These are phyloP conservation scores for Eurois occulta DNA, from an alignment of 2,888 invertebrate species.

Conservation along the genomic window DNA sequence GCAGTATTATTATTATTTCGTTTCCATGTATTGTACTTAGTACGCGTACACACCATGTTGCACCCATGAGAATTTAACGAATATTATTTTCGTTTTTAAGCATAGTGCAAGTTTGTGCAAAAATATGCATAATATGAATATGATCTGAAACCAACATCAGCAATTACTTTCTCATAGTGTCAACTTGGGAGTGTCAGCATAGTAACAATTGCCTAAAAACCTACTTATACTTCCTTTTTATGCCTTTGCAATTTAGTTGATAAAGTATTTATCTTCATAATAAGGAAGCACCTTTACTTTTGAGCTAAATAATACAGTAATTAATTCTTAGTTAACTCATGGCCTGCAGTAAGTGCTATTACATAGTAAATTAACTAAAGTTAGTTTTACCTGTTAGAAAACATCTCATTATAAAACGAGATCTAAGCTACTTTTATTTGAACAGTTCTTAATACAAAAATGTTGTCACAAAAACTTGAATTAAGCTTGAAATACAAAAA, in stretches of 20 bases:
- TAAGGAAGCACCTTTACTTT: constrained; percentile 17
- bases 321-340: constrained; percentile 21
- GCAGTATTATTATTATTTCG: too few relatives aligned
- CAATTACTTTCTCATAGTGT: not conserved
- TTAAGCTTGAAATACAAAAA: constrained; percentile 9
- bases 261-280: not conserved
- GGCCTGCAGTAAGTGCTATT: constrained; percentile 5
- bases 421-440: constrained; percentile 6
- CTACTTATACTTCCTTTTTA: not conserved
- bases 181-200: constrained; percentile 17
- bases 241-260: not conserved
- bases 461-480: not conserved
- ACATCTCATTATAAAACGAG: not conserved
- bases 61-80: not conserved
- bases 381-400: constrained; percentile 20
- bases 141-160: not conserved
- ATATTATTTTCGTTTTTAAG: not conserved
- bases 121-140: not conserved
- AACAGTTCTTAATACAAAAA: not conserved
- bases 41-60: constrained; percentile 20
- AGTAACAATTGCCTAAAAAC: not conserved
- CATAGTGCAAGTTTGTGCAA: not conserved
- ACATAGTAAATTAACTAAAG: not conserved
- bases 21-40: constrained; percentile 9
- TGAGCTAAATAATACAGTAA: not conserved